Conservation (phyloP, 2,797 vertebrate genomes). For the Buceros bicornis region DNA sequence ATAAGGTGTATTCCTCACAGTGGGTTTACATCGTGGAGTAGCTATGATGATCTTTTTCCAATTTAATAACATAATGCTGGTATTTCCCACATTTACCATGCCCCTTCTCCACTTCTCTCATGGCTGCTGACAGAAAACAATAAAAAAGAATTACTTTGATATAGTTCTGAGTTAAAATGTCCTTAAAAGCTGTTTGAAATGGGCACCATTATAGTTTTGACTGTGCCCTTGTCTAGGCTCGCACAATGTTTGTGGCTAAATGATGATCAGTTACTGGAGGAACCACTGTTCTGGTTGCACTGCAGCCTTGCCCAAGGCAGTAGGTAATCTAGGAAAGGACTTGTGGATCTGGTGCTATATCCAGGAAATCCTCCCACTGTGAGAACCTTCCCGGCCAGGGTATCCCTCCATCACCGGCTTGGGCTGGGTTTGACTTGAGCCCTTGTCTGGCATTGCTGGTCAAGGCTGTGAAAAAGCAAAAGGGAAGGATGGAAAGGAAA, state of each 20-base stretch:
- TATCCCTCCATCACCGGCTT: not conserved
- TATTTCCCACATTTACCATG: not conserved
- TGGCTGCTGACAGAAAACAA: slow-evolving; percentile 48
- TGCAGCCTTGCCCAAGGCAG: not conserved
- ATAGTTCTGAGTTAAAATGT: slow-evolving; percentile 20
- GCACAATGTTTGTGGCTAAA: not conserved
- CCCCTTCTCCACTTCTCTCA: not conserved
- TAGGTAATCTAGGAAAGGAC: not conserved
- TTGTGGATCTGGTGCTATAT: not conserved
- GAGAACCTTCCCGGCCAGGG: not conserved
- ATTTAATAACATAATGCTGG: not conserved
- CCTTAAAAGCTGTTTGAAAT: slow-evolving; percentile 46
- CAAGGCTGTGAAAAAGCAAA: not conserved
- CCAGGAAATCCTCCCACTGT: not conserved
- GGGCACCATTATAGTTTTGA: slow-evolving; percentile 23
- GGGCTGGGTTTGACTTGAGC: not conserved
- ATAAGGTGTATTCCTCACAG: not conserved
- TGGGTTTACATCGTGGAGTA: not conserved
- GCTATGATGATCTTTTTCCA: not conserved
- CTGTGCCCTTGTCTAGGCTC: slow-evolving; percentile 9
- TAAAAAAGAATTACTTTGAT: slow-evolving; percentile 51
- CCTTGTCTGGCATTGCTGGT: not conserved
- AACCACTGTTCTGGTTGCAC: not conserved
- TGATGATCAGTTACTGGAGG: not conserved
- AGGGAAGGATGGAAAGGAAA: not conserved